Percentiles rank a stretch among this genome's conserved stretches.
These are phyloP conservation scores for Galbula dea DNA, from an alignment of 2,113 vertebrate species.

Conservation along the genomic window DNA sequence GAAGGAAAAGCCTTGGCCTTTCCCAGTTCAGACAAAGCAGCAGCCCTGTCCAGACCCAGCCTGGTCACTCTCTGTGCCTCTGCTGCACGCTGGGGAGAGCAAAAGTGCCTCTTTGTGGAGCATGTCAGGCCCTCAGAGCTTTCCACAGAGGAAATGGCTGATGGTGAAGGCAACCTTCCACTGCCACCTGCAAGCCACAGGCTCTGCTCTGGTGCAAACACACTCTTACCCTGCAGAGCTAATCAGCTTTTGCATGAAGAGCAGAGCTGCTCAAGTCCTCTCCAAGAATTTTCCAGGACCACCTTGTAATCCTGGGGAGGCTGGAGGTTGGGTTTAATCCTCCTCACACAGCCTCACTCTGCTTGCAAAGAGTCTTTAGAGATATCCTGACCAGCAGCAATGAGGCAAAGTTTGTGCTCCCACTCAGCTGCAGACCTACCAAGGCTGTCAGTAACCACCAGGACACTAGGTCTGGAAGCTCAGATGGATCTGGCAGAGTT, in stretches of 20 bases:
- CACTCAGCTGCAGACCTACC: background rate
- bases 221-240: background rate
- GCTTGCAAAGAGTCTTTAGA: background rate
- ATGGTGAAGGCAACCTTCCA: background rate
- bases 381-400: no score
- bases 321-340: background rate
- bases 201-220: background rate
- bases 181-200: background rate
- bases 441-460: background rate
- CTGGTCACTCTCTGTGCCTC: no score
- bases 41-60: background rate
- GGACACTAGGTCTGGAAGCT: background rate
- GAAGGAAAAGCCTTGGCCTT: no score
- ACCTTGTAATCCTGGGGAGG: no score
- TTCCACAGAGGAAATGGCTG: background rate
- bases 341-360: background rate
- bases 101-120: no score
- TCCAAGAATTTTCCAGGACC: background rate
- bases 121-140: background rate
- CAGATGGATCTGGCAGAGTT: background rate
- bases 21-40: no score
- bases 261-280: background rate
- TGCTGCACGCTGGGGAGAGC: no score
- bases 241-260: background rate
- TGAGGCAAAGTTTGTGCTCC: fast-evolving